phyloP scores from a whole-genome alignment of 2,113 vertebrate genomes.

The Choloepus hoffmanni region DNA sequence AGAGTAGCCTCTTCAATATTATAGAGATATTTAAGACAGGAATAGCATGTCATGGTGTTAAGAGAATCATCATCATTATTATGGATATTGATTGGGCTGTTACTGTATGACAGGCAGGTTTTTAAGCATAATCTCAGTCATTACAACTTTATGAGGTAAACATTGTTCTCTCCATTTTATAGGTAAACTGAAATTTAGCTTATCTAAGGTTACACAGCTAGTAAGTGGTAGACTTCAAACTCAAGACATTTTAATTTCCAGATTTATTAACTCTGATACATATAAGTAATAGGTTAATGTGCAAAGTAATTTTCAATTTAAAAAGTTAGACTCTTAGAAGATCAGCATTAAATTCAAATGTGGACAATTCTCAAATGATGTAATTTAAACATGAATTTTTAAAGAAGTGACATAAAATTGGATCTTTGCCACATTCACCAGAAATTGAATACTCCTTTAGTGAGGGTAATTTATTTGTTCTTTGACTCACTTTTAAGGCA shows the following conservation, averaged over 20 bases:
- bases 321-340: conserved; percentile 40
- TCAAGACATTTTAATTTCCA: neutral
- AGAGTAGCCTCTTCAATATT: too few relatives aligned
- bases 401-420: conserved; percentile 65
- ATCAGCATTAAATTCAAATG: conserved; percentile 46
- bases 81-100: neutral
- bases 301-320: neutral
- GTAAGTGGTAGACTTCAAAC: neutral
- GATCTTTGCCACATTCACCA: conserved; percentile 68
- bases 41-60: neutral
- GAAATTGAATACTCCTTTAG: conserved; percentile 61
- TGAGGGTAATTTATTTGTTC: conserved; percentile 61
- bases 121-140: neutral
- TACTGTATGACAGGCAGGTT: neutral
- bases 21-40: neutral
- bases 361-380: conserved; percentile 68
- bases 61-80: neutral
- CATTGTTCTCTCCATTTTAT: neutral
- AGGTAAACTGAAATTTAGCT: neutral
- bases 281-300: conserved; percentile 25
- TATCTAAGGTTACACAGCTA: neutral
- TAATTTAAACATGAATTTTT: conserved; percentile 68
- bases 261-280: conserved; percentile 5
- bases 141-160: neutral
- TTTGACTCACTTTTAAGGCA: conserved; percentile 74